Base-by-base conservation (phyloP, 2,113 vertebrate species). In the Hippoglossus stenolepis region DNA sequence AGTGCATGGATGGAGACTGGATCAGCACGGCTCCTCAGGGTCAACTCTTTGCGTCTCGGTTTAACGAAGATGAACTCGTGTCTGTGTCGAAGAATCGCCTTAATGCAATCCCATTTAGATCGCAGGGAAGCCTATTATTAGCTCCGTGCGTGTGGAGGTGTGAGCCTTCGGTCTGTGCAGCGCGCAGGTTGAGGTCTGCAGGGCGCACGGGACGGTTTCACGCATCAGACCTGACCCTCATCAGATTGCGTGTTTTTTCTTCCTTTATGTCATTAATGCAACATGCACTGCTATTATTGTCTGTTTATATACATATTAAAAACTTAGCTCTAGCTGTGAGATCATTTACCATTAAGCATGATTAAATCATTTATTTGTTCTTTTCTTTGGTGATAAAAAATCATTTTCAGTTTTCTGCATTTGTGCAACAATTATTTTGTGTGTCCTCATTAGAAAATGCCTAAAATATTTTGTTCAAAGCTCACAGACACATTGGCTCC, bases 121-220 rank as follows among this genome's bases (percentile, higher is more conserved):
- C 62, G 60, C 66, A 4, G 65, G 70, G 60, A 92, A 91, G 79
- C 89, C 91, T 91, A 93, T 93, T 90, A 93, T 91, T 92, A 93
- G 85, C 70, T 11, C 65, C 77, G 67, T 61, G 61, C 83, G 51
- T 53, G 67, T 21, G 68, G 72, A 85, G 80, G 89, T 87, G 87
- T 77, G 10, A 78, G 20, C 18, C 51, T 23, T 90, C 85, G 12
- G 54, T 51, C 80, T 31, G 28, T 28, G 47, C 28, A 35, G 77
- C 70, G 40, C 54, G 66, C 79, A 77, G 18, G 3, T 51, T 53
- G 28, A 12, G 28, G 15, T n/a, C 3, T 9, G 72, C 51, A 31
- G 65, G 65, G n/a, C 51, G 45, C 18, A 51, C 18, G 45, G 15
- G 28, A 24, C 35, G 45, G 13, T 61, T 77, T 75, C 63, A 73